These are phyloP conservation scores for Drosophila albomicans DNA, from an alignment of 1,140 invertebrate species.

Conservation along the genomic window DNA sequence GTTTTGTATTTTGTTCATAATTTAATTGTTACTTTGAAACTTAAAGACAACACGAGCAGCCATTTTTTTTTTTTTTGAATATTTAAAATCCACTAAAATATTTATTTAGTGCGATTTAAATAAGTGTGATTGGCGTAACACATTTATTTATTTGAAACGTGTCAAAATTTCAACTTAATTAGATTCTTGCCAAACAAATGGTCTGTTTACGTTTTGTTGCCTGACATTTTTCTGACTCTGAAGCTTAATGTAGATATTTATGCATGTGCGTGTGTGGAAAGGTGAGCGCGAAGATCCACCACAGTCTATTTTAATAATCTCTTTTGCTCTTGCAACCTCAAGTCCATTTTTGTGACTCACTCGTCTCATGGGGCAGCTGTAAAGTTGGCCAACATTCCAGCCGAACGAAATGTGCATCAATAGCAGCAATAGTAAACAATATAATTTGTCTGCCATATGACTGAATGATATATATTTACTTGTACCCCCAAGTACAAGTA, in stretches of 20 bases:
- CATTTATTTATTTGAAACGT: conserved; percentile 63
- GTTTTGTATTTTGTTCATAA: too few relatives aligned
- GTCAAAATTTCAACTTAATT: conserved; percentile 56
- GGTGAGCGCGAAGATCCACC: conserved; percentile 41
- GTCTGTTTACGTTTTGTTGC: conserved; percentile 26
- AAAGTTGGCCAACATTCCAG: conserved; percentile 54
- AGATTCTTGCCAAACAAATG: conserved; percentile 44
- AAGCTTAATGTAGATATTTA: conserved; percentile 3
- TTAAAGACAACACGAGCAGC: too few relatives aligned
- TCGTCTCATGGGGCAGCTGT: conserved; percentile 39
- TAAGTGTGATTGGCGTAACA: conserved; percentile 16
- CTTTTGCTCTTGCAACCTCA: too few relatives aligned
- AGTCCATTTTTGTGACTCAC: background rate
- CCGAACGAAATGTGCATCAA: conserved; percentile 36
- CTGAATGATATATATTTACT: conserved; percentile 56
- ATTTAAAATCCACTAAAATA: too few relatives aligned
- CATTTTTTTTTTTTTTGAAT: too few relatives aligned
- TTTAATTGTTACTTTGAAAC: too few relatives aligned
- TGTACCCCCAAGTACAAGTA: conserved; percentile 39
- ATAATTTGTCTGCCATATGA: conserved; percentile 55
- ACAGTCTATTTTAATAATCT: conserved; percentile 33
- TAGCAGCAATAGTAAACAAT: conserved; percentile 58
- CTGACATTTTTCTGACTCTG: conserved; percentile 14
- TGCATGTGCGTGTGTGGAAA: conserved; percentile 26
- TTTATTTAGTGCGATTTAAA: too few relatives aligned